Evolutionary conservation across 64 coral and sea anemone genomes (phyloP).

Genomic region (Montipora capricornis): DNA sequence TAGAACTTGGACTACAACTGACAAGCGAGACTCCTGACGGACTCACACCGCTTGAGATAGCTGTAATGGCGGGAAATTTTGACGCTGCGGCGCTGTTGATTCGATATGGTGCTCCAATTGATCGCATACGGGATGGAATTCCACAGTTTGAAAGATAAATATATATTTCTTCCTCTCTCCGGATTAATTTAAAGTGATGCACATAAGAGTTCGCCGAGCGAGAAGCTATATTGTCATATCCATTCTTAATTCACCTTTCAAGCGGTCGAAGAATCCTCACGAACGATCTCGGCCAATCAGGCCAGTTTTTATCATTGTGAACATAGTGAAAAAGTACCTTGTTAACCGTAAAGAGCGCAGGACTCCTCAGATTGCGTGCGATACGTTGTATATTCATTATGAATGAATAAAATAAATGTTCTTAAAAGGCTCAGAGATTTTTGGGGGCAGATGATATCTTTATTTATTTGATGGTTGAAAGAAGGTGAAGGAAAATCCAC

Average conservation of each 20-base stretch:
- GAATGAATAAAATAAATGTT: no score
- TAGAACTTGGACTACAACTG: conserved; percentile 62
- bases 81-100: conserved; percentile 72
- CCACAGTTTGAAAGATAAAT: conserved; percentile 22
- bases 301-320: not conserved
- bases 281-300: no score
- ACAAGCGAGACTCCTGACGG: conserved; percentile 74
- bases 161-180: not conserved
- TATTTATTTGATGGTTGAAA: no score
- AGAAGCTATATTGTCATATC: not conserved
- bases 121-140: conserved; percentile 76
- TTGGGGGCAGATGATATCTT: no score
- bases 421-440: no score
- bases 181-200: not conserved
- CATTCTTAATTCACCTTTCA: not conserved
- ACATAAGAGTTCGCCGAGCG: not conserved
- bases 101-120: conserved; percentile 78
- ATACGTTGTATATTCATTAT: conserved; percentile 3
- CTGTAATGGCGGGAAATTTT: conserved; percentile 75
- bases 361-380: no score
- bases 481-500: no score
- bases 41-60: conserved; percentile 74
- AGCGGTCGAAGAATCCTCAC: not conserved
- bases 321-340: not conserved
- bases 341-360: not conserved